phyloP scores from a whole-genome alignment of 2,888 invertebrate genomes.

The Drosophila tripunctata region DNA sequence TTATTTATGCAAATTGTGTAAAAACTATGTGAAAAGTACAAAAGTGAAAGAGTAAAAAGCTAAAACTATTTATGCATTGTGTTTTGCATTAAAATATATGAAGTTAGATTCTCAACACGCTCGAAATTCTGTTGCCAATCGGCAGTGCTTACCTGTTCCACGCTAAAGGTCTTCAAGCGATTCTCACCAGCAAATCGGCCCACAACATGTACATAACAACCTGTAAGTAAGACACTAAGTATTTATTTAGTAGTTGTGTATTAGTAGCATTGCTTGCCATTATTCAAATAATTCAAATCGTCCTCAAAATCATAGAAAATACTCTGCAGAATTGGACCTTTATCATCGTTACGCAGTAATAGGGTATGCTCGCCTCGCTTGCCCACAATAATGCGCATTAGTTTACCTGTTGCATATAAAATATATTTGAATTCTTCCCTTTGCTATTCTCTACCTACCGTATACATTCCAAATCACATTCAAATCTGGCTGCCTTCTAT shows the following conservation, averaged over 20 bases:
- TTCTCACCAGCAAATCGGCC: constrained; percentile 75
- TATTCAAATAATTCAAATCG: constrained; percentile 35
- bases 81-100: constrained; percentile 75
- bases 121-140: constrained; percentile 58
- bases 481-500: constrained; percentile 65
- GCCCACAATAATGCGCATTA: constrained; percentile 74
- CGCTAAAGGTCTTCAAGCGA: constrained; percentile 77
- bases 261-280: constrained; percentile 53
- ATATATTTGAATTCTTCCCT: background rate
- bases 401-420: constrained; percentile 60
- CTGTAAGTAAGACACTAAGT: constrained; percentile 58
- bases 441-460: constrained; percentile 54
- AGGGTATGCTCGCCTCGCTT: constrained; percentile 75
- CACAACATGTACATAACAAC: constrained; percentile 71
- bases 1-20: constrained; percentile 8
- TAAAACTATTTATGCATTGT: constrained; percentile 31
- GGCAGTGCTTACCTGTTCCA: constrained; percentile 54
- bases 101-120: constrained; percentile 80
- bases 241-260: too few species aligned
- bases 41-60: constrained; percentile 25
- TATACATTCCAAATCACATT: constrained; percentile 80
- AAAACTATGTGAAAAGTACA: constrained; percentile 39
- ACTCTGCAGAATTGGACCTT: constrained; percentile 81
- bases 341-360: constrained; percentile 66
- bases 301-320: constrained; percentile 80